Evolutionary conservation across 2,888 invertebrate species (phyloP), one percentile per base, ranked within the genome.

Genomic region (Odontomyia ornata): DNA sequence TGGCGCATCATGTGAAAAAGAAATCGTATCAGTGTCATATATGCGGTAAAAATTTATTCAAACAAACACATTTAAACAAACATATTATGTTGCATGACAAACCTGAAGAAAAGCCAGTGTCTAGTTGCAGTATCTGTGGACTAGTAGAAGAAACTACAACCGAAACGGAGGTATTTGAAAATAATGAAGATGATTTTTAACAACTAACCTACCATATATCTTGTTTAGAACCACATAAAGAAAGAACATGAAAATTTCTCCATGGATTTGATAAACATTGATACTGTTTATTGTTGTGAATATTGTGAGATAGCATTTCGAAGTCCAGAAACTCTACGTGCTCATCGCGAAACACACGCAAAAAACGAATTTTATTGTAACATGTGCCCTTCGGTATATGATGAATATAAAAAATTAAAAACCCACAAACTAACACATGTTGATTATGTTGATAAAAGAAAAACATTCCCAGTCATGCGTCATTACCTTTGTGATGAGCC

Each of bases 281-380:
- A 76, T 60, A n/a, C 36, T 13, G 83, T 82, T 7, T 85, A 82
- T 71, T 79, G 82, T 0, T 86, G 86, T 76, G 85, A 86, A 80
- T 84, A 81, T 77, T 86, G 86, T 76, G 83, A 84, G 1, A 30
- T 81, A 1, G 83, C 85, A 76, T 86, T 81, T 73, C 82, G 82
- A 57, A 79, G 79, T 13, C 81, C 81, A 5, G 72, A 79, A 0
- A 81, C 82, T 67, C 78, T 86, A 36, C 80, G 82, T 1, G 52
- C 78, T 0, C 86, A 86, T 81, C 83, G 86, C 0, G 77, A 81
- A 4, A 79, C 81, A 11, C 82, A 83, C 47, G 76, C 65, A 1
- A 76, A 79, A 1, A 71, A 75, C 15, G 0, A 18, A 11, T 81
- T 47, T 36, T 56, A 15, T 18, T 81, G 81, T 47, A 77, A 77